These are phyloP conservation scores for Schrankia costaestrigalis DNA, from an alignment of 2,888 invertebrate species.

Conservation along the genomic window DNA sequence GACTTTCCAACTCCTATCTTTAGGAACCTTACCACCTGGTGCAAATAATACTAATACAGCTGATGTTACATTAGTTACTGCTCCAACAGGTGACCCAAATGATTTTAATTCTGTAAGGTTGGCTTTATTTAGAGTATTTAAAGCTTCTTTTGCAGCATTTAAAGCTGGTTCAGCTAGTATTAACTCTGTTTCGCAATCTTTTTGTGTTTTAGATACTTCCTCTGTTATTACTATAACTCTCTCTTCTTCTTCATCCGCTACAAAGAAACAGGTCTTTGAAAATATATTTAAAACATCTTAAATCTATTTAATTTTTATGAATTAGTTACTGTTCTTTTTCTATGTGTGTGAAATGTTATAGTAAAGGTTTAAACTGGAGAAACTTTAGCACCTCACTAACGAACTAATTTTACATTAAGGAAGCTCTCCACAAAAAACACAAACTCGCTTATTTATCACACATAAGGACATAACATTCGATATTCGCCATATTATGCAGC, in stretches of 20 bases:
- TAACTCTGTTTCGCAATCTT: constrained; percentile 95
- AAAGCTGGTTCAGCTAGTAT: constrained; percentile 98
- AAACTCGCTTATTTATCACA: too few relatives aligned
- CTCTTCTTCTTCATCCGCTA: constrained; percentile 96
- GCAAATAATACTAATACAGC: constrained; percentile 97
- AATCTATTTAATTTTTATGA: too few relatives aligned
- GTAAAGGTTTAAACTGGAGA: too few relatives aligned
- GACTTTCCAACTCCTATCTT: constrained; percentile 97
- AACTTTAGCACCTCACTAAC: too few relatives aligned
- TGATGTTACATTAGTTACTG: constrained; percentile 95
- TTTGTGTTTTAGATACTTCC: constrained; percentile 95
- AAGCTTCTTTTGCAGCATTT: constrained; percentile 94
- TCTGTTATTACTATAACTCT: constrained; percentile 96
- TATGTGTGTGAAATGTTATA: too few relatives aligned
- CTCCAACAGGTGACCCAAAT: constrained; percentile 97
- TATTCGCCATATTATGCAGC: too few relatives aligned
- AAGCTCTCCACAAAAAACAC: too few relatives aligned
- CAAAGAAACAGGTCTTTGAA: too few relatives aligned
- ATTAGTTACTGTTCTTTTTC: too few relatives aligned
- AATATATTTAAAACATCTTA: too few relatives aligned
- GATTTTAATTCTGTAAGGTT: constrained; percentile 98
- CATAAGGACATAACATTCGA: too few relatives aligned
- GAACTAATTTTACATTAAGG: too few relatives aligned
- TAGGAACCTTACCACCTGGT: constrained; percentile 94
- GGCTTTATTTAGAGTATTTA: constrained; percentile 97